Percentiles rank a stretch among this genome's conserved stretches.
Conservation (phyloP, 2,797 vertebrate genomes). For the Rhabdomys pumilio region DNA sequence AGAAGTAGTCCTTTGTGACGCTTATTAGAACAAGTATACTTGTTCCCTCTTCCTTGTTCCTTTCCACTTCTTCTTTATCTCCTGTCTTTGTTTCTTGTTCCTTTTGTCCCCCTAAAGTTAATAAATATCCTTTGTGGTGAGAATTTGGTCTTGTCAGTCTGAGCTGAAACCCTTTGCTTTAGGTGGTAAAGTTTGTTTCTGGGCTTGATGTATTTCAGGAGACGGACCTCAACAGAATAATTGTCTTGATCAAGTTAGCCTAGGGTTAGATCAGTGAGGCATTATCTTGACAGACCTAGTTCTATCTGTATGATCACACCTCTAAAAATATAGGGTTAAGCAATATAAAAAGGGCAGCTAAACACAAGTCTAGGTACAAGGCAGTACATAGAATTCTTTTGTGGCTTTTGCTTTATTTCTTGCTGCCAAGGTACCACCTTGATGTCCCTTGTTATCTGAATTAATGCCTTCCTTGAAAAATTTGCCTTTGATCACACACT, state of each 20-base stretch:
- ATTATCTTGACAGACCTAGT: no score
- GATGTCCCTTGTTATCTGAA: no score
- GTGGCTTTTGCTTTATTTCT: not conserved
- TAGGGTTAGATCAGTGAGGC: not conserved
- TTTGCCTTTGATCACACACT: not conserved
- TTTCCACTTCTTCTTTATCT: not conserved
- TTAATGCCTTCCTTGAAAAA: no score
- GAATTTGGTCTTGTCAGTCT: not conserved
- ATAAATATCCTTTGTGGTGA: not conserved
- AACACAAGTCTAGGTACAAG: not conserved
- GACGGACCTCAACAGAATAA: not conserved
- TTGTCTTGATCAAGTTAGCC: not conserved
- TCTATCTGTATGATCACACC: no score
- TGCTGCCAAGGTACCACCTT: not conserved
- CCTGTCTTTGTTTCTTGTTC: not conserved
- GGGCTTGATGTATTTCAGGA: not conserved
- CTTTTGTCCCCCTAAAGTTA: not conserved
- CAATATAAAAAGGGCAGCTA: not conserved
- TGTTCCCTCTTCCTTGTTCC: not conserved
- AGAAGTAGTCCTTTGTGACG: not conserved
- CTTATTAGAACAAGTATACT: no score
- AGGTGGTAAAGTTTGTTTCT: not conserved
- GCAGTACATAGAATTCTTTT: not conserved
- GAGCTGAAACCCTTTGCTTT: not conserved
- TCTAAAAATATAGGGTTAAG: no score